Percentiles rank a stretch among this genome's conserved stretches.
These are phyloP conservation scores for Talpa occidentalis DNA, from an alignment of 2,113 vertebrate species.

Conservation along the genomic window DNA sequence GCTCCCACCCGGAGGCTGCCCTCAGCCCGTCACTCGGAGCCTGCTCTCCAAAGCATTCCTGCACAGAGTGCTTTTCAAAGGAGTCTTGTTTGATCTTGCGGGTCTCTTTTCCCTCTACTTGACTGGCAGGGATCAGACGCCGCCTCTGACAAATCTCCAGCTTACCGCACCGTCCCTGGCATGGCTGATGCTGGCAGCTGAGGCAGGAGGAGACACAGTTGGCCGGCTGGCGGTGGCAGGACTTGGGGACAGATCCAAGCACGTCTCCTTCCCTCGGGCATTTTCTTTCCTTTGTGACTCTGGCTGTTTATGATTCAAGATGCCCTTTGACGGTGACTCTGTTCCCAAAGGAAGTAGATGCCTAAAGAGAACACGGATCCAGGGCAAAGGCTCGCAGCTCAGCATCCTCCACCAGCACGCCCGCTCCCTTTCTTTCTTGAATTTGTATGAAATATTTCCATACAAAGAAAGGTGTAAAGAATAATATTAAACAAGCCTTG, in stretches of 20 bases:
- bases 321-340: not conserved
- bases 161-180: not conserved
- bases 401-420: rapidly evolving
- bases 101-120: not conserved
- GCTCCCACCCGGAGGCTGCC: not conserved
- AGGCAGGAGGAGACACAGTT: not conserved
- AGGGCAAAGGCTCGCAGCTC: not conserved
- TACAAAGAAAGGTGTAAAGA: not conserved
- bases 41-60: rapidly evolving
- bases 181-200: not conserved
- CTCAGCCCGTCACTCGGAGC: rapidly evolving
- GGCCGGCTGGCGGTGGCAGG: not conserved
- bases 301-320: not conserved
- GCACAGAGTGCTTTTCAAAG: not conserved
- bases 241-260: not conserved
- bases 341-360: not conserved
- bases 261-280: not conserved
- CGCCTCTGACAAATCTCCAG: not conserved
- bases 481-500: not conserved
- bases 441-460: not conserved
- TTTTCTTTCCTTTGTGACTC: not conserved
- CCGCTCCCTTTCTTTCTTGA: not conserved
- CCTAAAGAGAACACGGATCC: not conserved
- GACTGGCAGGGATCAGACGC: not conserved
- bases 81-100: not conserved